phyloP scores from a whole-genome alignment of 2,113 vertebrate species.

The Daphoenositta chrysoptera region DNA sequence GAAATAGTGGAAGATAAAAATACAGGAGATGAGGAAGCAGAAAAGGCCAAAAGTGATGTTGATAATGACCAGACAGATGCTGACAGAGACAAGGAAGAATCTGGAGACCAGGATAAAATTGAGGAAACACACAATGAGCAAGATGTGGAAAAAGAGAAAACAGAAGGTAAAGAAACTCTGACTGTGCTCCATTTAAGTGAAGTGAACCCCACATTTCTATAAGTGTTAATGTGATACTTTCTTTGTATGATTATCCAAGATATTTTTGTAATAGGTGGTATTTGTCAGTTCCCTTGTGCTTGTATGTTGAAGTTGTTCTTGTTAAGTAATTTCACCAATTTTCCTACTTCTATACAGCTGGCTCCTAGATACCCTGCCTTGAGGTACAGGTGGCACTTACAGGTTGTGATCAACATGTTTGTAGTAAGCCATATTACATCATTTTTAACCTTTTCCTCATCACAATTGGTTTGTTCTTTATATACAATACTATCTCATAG shows the following conservation, averaged over 20 bases:
- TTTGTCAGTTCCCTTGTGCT: not conserved
- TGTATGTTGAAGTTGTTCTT: not conserved
- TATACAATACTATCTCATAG: not conserved
- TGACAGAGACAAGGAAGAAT: conserved; percentile 62
- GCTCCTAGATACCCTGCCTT: not conserved
- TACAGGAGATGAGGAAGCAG: conserved; percentile 74
- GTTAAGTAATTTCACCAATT: not conserved
- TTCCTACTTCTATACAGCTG: not conserved
- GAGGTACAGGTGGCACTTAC: not conserved
- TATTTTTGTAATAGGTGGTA: not conserved
- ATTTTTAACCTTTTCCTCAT: not conserved
- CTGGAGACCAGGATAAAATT: conserved; percentile 58
- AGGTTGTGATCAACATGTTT: not conserved
- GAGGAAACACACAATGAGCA: conserved; percentile 55
- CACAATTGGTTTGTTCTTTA: not conserved
- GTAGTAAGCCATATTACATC: not conserved
- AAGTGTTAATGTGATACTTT: not conserved
- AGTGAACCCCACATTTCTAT: not conserved
- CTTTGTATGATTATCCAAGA: not conserved
- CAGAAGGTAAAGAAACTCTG: conserved; percentile 72
- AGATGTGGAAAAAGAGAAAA: conserved; percentile 65
- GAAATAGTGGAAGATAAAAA: conserved; percentile 81
- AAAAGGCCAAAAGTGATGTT: conserved; percentile 73
- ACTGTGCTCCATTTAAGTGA: not conserved
- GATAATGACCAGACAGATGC: conserved; percentile 68